Evolutionary conservation across 2,113 vertebrate species (phyloP).

Genomic region (Nipponia nippon): DNA sequence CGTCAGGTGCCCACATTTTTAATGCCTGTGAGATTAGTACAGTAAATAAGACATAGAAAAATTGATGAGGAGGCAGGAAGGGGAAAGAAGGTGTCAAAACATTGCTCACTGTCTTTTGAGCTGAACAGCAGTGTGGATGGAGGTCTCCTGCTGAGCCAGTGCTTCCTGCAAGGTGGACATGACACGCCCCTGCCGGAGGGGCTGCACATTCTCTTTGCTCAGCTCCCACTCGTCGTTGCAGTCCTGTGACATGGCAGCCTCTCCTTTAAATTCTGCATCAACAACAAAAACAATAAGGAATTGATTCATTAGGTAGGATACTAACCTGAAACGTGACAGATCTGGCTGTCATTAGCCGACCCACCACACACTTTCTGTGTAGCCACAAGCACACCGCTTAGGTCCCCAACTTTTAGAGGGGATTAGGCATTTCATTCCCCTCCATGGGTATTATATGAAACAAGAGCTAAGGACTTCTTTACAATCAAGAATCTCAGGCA

Average conservation of each 20-base stretch:
- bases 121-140: constrained; percentile 72
- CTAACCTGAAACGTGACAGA: not conserved
- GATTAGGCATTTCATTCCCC: fast-evolving
- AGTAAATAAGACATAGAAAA: not conserved
- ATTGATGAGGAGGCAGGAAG: not conserved
- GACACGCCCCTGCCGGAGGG: constrained; percentile 82
- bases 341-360: fast-evolving
- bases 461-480: not conserved
- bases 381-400: fast-evolving
- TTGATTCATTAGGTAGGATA: fast-evolving
- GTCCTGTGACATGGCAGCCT: constrained; percentile 75
- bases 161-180: constrained; percentile 86
- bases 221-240: constrained; percentile 89
- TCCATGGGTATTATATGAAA: fast-evolving
- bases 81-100: not conserved
- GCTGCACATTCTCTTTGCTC: constrained; percentile 96
- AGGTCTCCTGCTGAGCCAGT: constrained; percentile 82
- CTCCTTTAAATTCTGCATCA: not conserved
- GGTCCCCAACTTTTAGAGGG: not conserved
- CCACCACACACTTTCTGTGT: fast-evolving
- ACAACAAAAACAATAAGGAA: not conserved
- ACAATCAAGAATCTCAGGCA: not conserved
- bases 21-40: not conserved
- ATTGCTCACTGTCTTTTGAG: constrained; percentile 84
- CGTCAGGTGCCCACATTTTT: not conserved